Base-by-base conservation (phyloP, 2,797 vertebrate genomes). In the Nannoperca australis region DNA sequence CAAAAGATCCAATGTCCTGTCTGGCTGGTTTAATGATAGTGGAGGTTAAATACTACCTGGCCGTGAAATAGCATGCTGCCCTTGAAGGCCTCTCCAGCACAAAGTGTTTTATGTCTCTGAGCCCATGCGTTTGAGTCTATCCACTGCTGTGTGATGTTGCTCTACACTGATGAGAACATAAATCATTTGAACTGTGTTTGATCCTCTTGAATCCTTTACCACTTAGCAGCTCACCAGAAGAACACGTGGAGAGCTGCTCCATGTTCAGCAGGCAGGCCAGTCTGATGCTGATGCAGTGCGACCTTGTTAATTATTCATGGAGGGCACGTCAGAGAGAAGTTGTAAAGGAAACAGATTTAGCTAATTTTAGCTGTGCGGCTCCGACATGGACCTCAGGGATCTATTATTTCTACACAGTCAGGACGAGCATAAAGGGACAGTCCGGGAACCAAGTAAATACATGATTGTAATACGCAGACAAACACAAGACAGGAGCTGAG, bases 261-360 rank as follows among this genome's bases (percentile, higher is more conserved):
- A 40, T 53, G 63, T 73, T 83, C 50, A 77, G 83, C 51, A 55
- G 73, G 47, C 51, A 73, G 63, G 67, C 34, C 20, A 2, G 61
- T 69, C 12, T 77, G 38, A 63, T 79, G 84, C 83, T 82, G 86
- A 89, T 84, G 73, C 75, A 62, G 68, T 53, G 79, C 64, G 30
- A 78, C 84, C 86, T 88, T 86, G 86, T 93, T 86, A 93, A 93
- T 94, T 89, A 94, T 94, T 94, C 76, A 93, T 89, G 78, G 88
- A 91, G 92, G 88, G 62, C 86, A 81, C 32, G 61, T 75, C 80
- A 79, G 81, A 70, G 78, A 80, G 89, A 83, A 55, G 86, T 85
- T 82, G 61, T 87, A 73, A 78, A 85, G 85, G 87, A 83, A 85
- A 82, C 73, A 71, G 86, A 88, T 91, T 91, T 82, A 0, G 84